Percentiles rank a stretch among this genome's conserved stretches.
Evolutionary conservation across 2,888 invertebrate genomes (phyloP).

Genomic region (Lacanobia wlatinum): DNA sequence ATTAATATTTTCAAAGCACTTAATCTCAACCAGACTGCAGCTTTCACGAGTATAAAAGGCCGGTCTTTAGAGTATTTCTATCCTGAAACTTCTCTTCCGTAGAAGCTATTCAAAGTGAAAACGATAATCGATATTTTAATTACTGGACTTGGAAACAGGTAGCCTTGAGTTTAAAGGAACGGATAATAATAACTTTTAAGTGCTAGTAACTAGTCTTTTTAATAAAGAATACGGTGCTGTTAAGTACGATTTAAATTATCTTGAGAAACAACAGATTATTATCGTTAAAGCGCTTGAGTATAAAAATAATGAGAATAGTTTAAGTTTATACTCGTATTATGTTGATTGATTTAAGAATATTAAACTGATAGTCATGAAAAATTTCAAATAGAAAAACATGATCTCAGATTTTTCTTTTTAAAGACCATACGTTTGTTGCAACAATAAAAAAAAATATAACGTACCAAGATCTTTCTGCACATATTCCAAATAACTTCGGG

Average conservation of each 20-base stretch:
- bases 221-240: neutral
- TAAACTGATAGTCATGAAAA: too few relatives aligned
- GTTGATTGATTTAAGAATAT: neutral
- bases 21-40: slow-evolving; percentile 1
- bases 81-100: neutral
- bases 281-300: neutral
- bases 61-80: neutral
- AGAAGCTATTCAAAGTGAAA: slow-evolving; percentile 14
- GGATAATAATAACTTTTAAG: slow-evolving; percentile 5
- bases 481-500: too few relatives aligned
- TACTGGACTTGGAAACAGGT: slow-evolving; percentile 6
- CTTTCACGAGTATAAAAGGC: neutral
- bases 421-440: too few relatives aligned
- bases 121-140: slow-evolving; percentile 38
- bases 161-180: neutral
- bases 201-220: neutral
- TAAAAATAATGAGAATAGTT: neutral
- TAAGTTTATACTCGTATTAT: too few relatives aligned
- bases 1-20: neutral
- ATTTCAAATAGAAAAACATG: too few relatives aligned
- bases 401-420: too few relatives aligned
- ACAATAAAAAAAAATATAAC: too few relatives aligned
- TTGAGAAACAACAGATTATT: neutral
- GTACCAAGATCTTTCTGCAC: too few relatives aligned
- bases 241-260: neutral